phyloP scores from a whole-genome alignment of 2,888 invertebrate species.

The Dioctria rufipes region DNA sequence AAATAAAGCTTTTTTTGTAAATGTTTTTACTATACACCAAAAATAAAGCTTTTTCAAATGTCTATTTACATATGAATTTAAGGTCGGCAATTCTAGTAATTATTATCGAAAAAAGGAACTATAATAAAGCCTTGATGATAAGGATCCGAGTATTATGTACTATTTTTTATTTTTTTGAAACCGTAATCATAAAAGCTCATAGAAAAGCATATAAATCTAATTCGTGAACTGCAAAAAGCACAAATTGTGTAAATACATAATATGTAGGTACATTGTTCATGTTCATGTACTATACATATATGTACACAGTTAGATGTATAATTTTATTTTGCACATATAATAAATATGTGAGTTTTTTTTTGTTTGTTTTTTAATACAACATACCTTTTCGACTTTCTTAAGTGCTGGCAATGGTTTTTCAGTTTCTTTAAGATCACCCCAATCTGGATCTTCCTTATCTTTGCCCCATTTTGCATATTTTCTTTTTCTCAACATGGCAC shows the following conservation, averaged over 20 bases:
- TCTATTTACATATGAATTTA: conserved; percentile 26
- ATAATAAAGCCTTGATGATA: neutral
- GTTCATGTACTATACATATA: no score
- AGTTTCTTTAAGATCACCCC: conserved; percentile 93
- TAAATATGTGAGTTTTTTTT: no score
- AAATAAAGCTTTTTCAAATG: conserved; percentile 5
- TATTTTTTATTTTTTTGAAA: neutral
- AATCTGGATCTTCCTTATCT: conserved; percentile 92
- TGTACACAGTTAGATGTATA: no score
- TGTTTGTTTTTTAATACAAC: conserved; percentile 62
- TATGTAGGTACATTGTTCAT: no score
- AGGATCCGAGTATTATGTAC: neutral
- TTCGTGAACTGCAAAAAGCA: no score
- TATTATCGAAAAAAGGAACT: neutral
- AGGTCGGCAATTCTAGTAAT: neutral
- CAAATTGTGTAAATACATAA: no score
- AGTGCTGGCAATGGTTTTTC: conserved; percentile 89
- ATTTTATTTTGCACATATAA: no score
- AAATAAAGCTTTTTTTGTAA: no score
- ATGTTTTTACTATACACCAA: no score
- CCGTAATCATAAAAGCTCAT: no score
- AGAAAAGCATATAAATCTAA: no score
- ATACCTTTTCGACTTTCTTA: conserved; percentile 95
- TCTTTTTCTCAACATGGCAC: conserved; percentile 96
- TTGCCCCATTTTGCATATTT: conserved; percentile 95